Evolutionary conservation across 1,140 invertebrate species (phyloP).

Genomic region (Zaprionus tsacasi): DNA sequence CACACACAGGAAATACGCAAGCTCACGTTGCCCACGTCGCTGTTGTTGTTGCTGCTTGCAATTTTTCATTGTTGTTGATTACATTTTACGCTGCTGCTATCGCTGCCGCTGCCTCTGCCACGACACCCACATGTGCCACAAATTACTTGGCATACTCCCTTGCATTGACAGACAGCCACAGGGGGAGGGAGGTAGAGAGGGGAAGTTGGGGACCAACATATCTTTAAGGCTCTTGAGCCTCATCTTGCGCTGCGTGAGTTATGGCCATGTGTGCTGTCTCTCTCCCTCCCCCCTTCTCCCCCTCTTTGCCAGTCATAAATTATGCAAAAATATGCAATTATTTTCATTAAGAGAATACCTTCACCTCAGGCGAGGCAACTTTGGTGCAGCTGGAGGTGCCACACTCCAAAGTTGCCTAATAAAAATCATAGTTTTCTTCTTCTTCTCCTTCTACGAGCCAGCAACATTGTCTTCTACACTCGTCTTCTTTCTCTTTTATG

Average conservation of each 20-base stretch:
- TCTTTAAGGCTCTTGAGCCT: slow-evolving; percentile 38
- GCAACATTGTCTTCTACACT: neutral
- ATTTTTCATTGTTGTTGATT: slow-evolving; percentile 80
- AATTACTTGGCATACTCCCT: slow-evolving; percentile 53
- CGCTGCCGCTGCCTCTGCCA: neutral
- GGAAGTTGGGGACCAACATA: neutral
- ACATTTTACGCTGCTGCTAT: slow-evolving; percentile 51
- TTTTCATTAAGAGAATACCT: slow-evolving; percentile 68
- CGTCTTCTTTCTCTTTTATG: neutral
- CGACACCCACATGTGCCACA: slow-evolving; percentile 77
- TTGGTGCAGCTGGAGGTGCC: slow-evolving; percentile 4
- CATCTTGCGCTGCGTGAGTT: slow-evolving; percentile 31
- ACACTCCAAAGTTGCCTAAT: slow-evolving; percentile 25
- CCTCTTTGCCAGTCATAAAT: slow-evolving; percentile 58
- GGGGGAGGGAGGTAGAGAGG: neutral
- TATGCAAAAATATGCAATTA: slow-evolving; percentile 78
- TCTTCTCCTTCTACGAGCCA: slow-evolving; percentile 13
- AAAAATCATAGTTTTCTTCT: slow-evolving; percentile 30
- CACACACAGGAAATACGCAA: slow-evolving; percentile 76
- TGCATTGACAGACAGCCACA: slow-evolving; percentile 36
- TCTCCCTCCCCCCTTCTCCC: slow-evolving; percentile 4
- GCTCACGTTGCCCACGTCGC: slow-evolving; percentile 38
- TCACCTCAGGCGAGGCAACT: neutral
- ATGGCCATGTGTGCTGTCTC: slow-evolving; percentile 6
- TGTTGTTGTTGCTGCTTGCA: slow-evolving; percentile 48